Evolutionary conservation across 2,797 vertebrate species (phyloP), one percentile per base, ranked within the genome.

Genomic region (Sebastes kiyomatsui): DNA sequence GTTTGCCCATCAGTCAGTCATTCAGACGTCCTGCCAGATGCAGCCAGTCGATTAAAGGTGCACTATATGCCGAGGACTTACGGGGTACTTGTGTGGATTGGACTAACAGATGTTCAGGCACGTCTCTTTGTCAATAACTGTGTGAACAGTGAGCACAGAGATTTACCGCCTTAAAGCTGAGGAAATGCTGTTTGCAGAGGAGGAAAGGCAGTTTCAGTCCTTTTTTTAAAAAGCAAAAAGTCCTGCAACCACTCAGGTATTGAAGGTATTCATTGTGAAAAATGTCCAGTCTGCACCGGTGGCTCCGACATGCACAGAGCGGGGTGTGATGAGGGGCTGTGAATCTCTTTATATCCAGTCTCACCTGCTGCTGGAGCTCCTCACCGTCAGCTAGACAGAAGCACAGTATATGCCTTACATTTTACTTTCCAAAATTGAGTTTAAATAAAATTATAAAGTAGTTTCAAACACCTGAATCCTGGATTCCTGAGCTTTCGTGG

Each of bases 31-130:
- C 67, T 59, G 46, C 22, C 3, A 23, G 72, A 73, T 20, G 62
- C 80, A 54, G 11, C 6, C 56, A 83, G 87, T 94, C 87, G 61
- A 92, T 93, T 84, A 87, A 87, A 85, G n/a, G 49, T 75, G 81
- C 69, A 72, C 66, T 60, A 20, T 82, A 73, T 81, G 81, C 79
- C 32, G 62, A 83, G 81, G 85, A 88, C 52, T 84, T 69, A 42
- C 66, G 54, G 46, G 30, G 52, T 65, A 82, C 78, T 49, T 77
- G 68, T 72, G 72, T 66, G 72, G 83, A 89, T 91, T 87, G 88
- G 49, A 72, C 80, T 88, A 88, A 90, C 83, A 84, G 81, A 84
- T 70, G 89, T 75, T 59, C 79, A 56, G 30, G 38, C 88, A 88
- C 69, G 23, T 78, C 84, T 83, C 81, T 61, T 71, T 74, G 86